Base-by-base conservation (phyloP, 2,113 vertebrate genomes). In the Scortum barcoo region DNA sequence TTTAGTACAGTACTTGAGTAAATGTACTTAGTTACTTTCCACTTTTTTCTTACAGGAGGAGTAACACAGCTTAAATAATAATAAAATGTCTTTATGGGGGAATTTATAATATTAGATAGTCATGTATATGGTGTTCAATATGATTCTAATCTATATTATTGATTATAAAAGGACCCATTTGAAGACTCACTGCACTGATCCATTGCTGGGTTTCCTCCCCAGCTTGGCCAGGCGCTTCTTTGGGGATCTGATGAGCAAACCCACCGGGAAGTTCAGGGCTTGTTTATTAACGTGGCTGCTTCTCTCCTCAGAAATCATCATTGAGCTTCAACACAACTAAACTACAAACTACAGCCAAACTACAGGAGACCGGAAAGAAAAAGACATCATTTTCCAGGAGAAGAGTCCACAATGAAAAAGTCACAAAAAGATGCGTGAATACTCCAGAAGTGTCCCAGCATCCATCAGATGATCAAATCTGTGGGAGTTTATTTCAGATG, bases 191-290 rank as follows among this genome's bases (percentile, higher is more conserved):
- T 95, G 94, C 16, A 95, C 17, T 36, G 95, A 96, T 53, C 96
- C 95, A 91, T 94, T 96, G 91, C 96, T 96, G 61, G 91, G 89
- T 73, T 96, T 96, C 89, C 95, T 94, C 3, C 95, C 94, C 69
- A 96, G 90, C 50, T 93, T 94, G 22, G 91, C 95, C 40, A 96
- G 93, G n/a, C 93, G 76, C 80, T 84, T 93, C 88, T 96, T 96
- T 1, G 96, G 96, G 2, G 96, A 96, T 66, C 92, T 92, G 91
- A 96, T 94, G 17, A 96, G 72, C 38, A 96, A 88, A 51, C 92
- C 95, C 84, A 95, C 94, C 0, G 95, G 95, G 40, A 96, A 95
- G 74, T 81, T 95, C 14, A 95, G 91, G 9, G 88, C 69, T 80
- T 95, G 95, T 80, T 95, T 96, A 24, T 91, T 86, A 12, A 84